Base-by-base conservation (phyloP, 1,140 invertebrate species). In the Camponotus floridanus region DNA sequence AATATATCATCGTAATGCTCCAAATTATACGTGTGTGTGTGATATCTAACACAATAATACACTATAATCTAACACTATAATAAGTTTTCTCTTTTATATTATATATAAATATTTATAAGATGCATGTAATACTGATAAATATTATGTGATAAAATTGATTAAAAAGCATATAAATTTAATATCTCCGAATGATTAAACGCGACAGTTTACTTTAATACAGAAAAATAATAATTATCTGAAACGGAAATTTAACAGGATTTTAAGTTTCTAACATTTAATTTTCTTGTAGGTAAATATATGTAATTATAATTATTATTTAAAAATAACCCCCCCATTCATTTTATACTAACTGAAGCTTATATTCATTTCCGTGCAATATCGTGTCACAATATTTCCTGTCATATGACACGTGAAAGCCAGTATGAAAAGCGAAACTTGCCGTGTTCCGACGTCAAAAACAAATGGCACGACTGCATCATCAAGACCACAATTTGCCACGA, bases 341-440 rank as follows among this genome's bases (percentile, higher is more conserved):
- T 68, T n/a, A 57, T 48, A 21, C 13, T 39, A 51, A 33, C 21
- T 42, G 36, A 61, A 61, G 7, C 13, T 21, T 18, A 33, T 31
- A 6, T 57, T 31, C 11, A 6, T 31, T 70, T n/a, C 26, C 59
- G 15, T 70, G 45, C 9, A 7, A 42, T 45, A 61, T 39, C 33
- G 26, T 74, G 55, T 33, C 55, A 74, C 39, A 83, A 83, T 74
- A 74, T 74, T 80, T 62, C 39, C 26, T 45, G 79, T 80, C 33
- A 55, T 18, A 18, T n/a, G 33, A 33, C 39, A 65, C 59, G 39
- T 33, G 39, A 74, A 48, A 74, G 79, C 61, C 57, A 39, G n/a
- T n/a, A 18, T 18, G 42, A 73, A 83, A 83, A 74, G 68, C 62
- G 68, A 83, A 83, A 83, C 39, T n/a, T 9, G 39, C 31, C 18